These are phyloP conservation scores for Diacarnus erythraeanus DNA, from an alignment of 37 sponge, comb jelly and placozoan genomes.

Conservation along the genomic window DNA sequence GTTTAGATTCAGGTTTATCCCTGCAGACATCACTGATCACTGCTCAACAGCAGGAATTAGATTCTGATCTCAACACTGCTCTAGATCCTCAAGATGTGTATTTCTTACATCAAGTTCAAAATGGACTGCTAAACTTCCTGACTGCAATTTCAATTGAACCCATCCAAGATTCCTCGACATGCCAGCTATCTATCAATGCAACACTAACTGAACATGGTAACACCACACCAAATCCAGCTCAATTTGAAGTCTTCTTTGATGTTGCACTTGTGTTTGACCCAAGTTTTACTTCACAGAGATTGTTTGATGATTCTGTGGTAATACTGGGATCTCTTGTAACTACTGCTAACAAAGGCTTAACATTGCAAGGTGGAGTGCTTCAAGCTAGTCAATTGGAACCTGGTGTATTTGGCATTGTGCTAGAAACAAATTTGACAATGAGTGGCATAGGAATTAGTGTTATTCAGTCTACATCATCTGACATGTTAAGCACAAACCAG, in stretches of 20 bases:
- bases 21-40: constrained; percentile 15
- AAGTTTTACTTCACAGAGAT: constrained; percentile 11
- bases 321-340: constrained; percentile 16
- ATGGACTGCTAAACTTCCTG: constrained; percentile 51
- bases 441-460: constrained; percentile 58
- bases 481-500: constrained; percentile 4
- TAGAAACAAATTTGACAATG: constrained; percentile 51
- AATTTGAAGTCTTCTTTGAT: constrained; percentile 58
- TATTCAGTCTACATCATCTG: constrained; percentile 43
- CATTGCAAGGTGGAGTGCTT: constrained; percentile 65
- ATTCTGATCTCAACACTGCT: constrained; percentile 58
- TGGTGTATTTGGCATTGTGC: constrained; percentile 43
- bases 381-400: constrained; percentile 30
- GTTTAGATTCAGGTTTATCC: constrained; percentile 7
- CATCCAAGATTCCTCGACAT: constrained; percentile 18
- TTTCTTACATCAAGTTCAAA: constrained; percentile 31
- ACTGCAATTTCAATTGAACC: constrained; percentile 27
- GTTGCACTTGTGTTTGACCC: constrained; percentile 47
- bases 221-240: neutral
- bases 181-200: constrained; percentile 37
- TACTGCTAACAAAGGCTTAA: constrained; percentile 3
- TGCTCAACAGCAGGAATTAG: constrained; percentile 29
- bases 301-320: constrained; percentile 30
- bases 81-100: constrained; percentile 62
- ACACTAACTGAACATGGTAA: constrained; percentile 24